Conservation (phyloP, 2,113 vertebrate genomes). For the Ictalurus punctatus region DNA sequence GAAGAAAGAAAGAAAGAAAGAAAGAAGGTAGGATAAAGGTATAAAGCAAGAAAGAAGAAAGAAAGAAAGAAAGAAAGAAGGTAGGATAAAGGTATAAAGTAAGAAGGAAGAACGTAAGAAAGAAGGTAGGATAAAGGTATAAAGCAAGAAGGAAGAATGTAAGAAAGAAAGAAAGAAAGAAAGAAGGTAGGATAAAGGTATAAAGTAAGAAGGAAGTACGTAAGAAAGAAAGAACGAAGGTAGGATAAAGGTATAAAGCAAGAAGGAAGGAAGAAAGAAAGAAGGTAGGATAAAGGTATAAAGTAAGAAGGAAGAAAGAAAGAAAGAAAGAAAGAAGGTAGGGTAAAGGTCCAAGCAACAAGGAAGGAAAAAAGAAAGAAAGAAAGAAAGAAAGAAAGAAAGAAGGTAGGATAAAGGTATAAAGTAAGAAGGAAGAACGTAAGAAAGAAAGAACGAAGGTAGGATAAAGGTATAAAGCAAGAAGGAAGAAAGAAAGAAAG, state of each 20-base stretch:
- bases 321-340: neutral
- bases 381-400: too few relatives aligned
- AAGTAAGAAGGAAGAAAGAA: too few relatives aligned
- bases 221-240: too few relatives aligned
- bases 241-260: too few relatives aligned
- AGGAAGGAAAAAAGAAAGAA: neutral
- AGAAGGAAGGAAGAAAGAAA: neutral
- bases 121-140: neutral
- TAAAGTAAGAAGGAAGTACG: neutral
- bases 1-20: too few relatives aligned
- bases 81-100: too few relatives aligned
- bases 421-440: neutral
- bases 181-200: neutral
- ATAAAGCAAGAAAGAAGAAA: neutral
- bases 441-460: neutral
- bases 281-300: neutral
- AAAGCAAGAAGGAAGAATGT: too few relatives aligned
- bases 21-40: too few relatives aligned
- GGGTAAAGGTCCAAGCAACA: too few relatives aligned
- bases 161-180: neutral
- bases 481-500: neutral
- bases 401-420: neutral
- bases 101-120: too few relatives aligned
- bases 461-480: neutral
- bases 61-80: neutral